Evolutionary conservation across 2,113 vertebrate species (phyloP).

Genomic region (Axis porcinus): DNA sequence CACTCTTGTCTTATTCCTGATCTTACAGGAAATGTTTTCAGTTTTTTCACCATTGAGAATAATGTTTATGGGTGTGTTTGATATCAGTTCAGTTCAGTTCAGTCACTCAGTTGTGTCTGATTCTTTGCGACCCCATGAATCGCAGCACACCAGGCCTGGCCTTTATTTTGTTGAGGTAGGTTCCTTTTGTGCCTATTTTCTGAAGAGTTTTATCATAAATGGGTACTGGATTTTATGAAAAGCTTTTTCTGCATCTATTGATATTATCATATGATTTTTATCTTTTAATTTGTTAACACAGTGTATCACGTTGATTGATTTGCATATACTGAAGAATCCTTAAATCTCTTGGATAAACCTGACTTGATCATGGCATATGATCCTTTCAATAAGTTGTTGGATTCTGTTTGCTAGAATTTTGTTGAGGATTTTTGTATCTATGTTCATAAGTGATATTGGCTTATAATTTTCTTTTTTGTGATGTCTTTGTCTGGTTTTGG

Average conservation of each 20-base stretch:
- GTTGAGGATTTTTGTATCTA: not conserved
- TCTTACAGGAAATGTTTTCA: not conserved
- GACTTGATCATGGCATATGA: not conserved
- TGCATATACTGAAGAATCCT: not conserved
- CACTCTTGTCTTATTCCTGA: not conserved
- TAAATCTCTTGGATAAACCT: not conserved
- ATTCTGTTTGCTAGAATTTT: not conserved
- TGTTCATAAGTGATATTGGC: not conserved
- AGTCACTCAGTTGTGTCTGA: too few species aligned
- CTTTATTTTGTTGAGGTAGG: not conserved
- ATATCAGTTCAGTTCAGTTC: too few species aligned
- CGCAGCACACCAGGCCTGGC: not conserved
- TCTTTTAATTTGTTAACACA: not conserved
- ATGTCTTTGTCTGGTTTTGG: not conserved
- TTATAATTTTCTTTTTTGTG: not conserved
- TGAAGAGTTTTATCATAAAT: not conserved
- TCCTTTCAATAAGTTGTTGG: not conserved
- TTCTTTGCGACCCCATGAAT: too few species aligned
- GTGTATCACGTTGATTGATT: not conserved
- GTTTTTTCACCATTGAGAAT: not conserved
- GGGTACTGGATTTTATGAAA: not conserved
- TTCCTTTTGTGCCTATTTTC: not conserved
- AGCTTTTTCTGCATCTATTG: not conserved
- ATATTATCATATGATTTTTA: not conserved
- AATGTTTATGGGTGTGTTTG: not conserved